phyloP scores from a whole-genome alignment of 2,797 vertebrate species.

The Phalloptychus januarius region DNA sequence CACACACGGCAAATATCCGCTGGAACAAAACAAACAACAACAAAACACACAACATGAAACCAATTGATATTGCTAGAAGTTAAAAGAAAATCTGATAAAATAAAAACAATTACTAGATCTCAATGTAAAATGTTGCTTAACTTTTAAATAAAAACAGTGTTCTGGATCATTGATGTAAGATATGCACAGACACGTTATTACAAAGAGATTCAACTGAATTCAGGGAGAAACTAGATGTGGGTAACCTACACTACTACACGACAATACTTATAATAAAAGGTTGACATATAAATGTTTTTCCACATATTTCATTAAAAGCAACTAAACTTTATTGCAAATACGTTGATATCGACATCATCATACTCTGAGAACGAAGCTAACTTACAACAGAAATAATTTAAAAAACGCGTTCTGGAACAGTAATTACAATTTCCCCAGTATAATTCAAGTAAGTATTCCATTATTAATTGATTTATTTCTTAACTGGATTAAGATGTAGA shows the following conservation, averaged over 20 bases:
- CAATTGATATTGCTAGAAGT: background rate
- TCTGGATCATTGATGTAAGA: background rate
- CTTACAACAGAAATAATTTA: background rate
- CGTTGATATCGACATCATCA: background rate
- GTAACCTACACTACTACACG: background rate
- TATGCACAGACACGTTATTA: background rate
- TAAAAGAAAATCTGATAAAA: background rate
- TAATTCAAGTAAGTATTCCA: background rate
- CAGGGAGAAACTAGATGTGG: background rate
- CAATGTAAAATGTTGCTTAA: background rate
- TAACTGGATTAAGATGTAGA: no score
- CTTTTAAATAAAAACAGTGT: background rate
- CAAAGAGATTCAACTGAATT: background rate
- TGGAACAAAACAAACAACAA: slow-evolving; percentile 29
- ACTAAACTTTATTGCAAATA: background rate
- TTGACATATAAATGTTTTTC: background rate
- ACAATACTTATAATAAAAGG: background rate
- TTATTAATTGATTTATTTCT: background rate
- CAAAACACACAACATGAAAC: slow-evolving; percentile 15
- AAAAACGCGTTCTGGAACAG: background rate
- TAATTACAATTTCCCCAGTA: background rate
- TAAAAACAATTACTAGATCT: background rate
- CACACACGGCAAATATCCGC: slow-evolving; percentile 99
- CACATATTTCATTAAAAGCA: background rate
- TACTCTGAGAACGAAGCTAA: background rate